Base-by-base conservation (phyloP, 2,888 invertebrate genomes). In the Volucella zonaria region DNA sequence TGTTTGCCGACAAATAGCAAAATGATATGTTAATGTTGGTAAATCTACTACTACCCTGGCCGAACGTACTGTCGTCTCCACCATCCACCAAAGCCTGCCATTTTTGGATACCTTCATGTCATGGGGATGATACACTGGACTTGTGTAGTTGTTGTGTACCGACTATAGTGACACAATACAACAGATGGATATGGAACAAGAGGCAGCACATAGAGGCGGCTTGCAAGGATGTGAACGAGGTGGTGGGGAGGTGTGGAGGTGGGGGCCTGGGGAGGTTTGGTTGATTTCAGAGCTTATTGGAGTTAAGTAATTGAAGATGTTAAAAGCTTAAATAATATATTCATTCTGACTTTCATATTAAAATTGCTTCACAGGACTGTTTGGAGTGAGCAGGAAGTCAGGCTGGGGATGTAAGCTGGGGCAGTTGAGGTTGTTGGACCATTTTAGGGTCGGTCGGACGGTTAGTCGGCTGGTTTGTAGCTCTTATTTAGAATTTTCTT, bases 221-320 rank as follows among this genome's bases (percentile, higher is more conserved):
- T 68, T 23, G 62, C 11, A 40, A 61, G 38, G 61, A 43, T 62
- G 18, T 42, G 43, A 31, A 45, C 15, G 51, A 40, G 61, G 42
- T 12, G 68, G 58, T 51, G 66, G 58, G 18, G 61, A 31, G 31
- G n/a, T n/a, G n/a, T n/a, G n/a, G n/a, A n/a, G n/a, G n/a, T n/a
- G n/a, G n/a, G n/a, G n/a, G n/a, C n/a, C 6, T 6, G 31, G 31
- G 31, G 47, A 38, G 68, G 81, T 70, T 73, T 80, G 78, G 76
- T 76, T 82, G 87, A 87, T 85, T 87, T 86, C 78, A 80, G 86
- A 88, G 87, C 88, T 88, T 88, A 87, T 86, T 87, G 87, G 87
- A 88, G 81, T 87, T 87, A 88, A 88, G 88, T 88, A 89, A 89
- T 88, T 89, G 88, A 88, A 87, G 87, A 88, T 87, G 87, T 87